Percentiles rank a stretch among this genome's conserved stretches.
Conservation (phyloP, 1,140 invertebrate genomes). For the Sitobion miscanthi region DNA sequence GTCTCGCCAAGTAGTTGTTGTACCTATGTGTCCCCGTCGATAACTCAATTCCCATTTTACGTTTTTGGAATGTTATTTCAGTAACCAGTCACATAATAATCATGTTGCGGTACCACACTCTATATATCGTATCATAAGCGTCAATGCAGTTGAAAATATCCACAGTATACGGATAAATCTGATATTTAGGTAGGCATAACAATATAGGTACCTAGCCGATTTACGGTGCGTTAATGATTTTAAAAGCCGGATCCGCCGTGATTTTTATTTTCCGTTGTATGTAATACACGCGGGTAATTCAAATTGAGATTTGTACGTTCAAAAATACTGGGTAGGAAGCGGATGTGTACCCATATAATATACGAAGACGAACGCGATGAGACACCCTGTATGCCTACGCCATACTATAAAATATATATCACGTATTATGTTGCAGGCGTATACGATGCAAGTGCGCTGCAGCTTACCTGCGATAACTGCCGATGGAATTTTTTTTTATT, state of each 20-base stretch:
- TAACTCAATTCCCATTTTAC: background rate
- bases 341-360: background rate
- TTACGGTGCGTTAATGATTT: too few species aligned
- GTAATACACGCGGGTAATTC: background rate
- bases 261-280: background rate
- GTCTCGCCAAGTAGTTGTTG: background rate
- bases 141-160: too few species aligned
- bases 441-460: background rate
- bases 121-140: too few species aligned
- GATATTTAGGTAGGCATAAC: background rate
- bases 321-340: background rate
- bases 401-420: background rate
- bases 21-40: background rate
- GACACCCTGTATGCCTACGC: background rate
- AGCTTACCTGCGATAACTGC: background rate
- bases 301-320: background rate
- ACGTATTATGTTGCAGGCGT: background rate
- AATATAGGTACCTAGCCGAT: too few species aligned
- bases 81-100: background rate
- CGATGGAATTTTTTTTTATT: slow-evolving; percentile 3
- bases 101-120: background rate
- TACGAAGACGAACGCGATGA: background rate
- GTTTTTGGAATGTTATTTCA: background rate
- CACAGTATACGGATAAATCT: background rate
- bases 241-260: background rate